Evolutionary conservation across 2,113 vertebrate species (phyloP), one percentile per base, ranked within the genome.

Genomic region (Pontoporia blainvillei): DNA sequence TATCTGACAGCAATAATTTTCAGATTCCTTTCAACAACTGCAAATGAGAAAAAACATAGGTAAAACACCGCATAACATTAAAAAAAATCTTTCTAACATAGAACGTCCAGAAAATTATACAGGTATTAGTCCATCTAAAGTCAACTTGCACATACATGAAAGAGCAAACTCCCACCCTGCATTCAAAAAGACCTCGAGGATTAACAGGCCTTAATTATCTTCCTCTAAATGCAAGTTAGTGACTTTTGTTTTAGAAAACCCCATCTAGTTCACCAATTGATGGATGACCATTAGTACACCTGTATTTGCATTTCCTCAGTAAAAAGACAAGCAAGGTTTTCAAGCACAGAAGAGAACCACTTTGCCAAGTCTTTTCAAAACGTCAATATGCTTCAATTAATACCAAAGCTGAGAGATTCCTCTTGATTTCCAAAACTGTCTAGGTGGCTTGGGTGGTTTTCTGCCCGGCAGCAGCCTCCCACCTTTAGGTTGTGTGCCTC

Each of bases 401-500:
- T 78, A 88, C 96, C 96, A 62, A 92, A 98, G 95, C 86, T 88
- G 67, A 94, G 96, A 36, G 96, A 92, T 95, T 96, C 98, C 89
- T 96, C 97, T 95, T 90, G 95, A 94, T 98, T 98, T 97, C 98
- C 98, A 95, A 98, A 97, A 31, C 98, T 94, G 96, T 95, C 97
- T 97, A 97, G 98, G 98, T 98, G 98, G 98, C 46, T 97, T 69
- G 95, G 90, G 95, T 9, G 96, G 90, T 98, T 98, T 98, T 95
- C 98, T 97, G 98, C 98, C 46, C 95, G 11, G 88, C 93, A 95
- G 98, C 97, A 98, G 98, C 98, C 97, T 96, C 96, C 98, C 98
- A 99, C 99, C 98, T 99, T 98, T 96, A 98, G 98, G 98, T 98
- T 97, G 98, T 97, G 98, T 98, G 98, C 96, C 98, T 98, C 97